Conservation (phyloP, 2,113 vertebrate species). For the Pachycephala philippinensis region DNA sequence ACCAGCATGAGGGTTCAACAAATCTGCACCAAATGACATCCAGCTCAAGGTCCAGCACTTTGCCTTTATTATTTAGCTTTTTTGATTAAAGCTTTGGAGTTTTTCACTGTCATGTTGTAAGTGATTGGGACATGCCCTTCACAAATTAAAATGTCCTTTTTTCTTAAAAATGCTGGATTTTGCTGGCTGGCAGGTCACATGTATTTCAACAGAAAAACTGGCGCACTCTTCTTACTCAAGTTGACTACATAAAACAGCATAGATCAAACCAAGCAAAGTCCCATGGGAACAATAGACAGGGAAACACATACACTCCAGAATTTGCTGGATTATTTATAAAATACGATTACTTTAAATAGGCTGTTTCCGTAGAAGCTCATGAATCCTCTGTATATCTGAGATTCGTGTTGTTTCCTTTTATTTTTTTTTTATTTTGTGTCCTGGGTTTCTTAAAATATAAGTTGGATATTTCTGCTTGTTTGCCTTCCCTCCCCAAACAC, state of each 20-base stretch:
- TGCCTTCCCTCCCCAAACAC: background rate
- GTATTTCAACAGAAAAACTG: background rate
- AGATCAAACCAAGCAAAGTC: background rate
- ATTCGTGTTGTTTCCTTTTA: background rate
- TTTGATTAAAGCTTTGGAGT: background rate
- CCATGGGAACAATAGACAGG: background rate
- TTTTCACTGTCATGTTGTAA: background rate
- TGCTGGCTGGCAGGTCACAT: background rate
- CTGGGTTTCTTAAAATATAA: background rate
- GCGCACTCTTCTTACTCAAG: background rate
- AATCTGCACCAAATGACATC: background rate
- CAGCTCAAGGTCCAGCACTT: background rate
- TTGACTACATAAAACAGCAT: background rate
- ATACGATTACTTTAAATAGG: constrained; percentile 19
- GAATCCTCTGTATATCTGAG: background rate
- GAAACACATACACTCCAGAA: background rate
- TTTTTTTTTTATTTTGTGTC: background rate
- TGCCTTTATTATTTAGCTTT: background rate
- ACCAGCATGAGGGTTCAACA: background rate
- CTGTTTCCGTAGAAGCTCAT: constrained; percentile 12
- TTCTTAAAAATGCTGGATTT: background rate
- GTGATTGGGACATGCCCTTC: background rate
- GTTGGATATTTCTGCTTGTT: background rate
- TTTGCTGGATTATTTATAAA: constrained; percentile 33
- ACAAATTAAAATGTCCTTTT: background rate